Conservation (phyloP, 1,140 invertebrate species). For the Telenomus remus region DNA sequence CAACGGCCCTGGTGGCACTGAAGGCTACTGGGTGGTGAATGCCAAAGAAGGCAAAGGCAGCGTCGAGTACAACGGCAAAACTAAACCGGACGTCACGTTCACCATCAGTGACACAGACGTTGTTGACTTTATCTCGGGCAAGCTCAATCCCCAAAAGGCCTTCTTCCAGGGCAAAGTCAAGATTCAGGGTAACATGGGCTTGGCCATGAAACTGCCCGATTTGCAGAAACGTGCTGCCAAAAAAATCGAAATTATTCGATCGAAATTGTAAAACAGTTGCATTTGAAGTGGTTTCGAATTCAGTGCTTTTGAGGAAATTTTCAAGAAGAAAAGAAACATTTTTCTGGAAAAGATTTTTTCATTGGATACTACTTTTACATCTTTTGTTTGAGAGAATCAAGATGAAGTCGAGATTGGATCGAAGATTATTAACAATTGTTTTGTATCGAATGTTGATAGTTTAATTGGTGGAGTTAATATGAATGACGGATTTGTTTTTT, state of each 20-base stretch:
- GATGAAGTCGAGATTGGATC: too few species aligned
- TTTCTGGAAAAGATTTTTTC: too few species aligned
- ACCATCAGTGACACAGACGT: constrained; percentile 91
- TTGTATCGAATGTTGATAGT: too few species aligned
- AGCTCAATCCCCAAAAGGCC: constrained; percentile 95
- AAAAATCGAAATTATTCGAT: constrained; percentile 83
- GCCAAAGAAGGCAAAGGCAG: constrained; percentile 91
- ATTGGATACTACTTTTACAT: too few species aligned
- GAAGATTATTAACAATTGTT: too few species aligned
- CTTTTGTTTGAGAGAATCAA: too few species aligned
- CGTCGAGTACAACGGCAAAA: constrained; percentile 86
- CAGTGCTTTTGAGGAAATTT: constrained; percentile 3
- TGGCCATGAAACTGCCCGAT: constrained; percentile 95
- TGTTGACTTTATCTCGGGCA: constrained; percentile 89
- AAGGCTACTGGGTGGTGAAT: constrained; percentile 93
- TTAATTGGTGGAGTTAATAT: background rate
- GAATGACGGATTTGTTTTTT: background rate
- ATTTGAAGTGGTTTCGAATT: background rate
- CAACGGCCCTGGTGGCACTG: constrained; percentile 83
- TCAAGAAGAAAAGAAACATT: too few species aligned
- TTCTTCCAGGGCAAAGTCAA: constrained; percentile 99
- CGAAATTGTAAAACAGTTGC: constrained; percentile 81
- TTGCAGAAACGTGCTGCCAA: constrained; percentile 83
- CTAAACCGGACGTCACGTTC: constrained; percentile 94
- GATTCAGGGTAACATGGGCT: constrained; percentile 95